Evolutionary conservation across 2,797 vertebrate species (phyloP), one percentile per base, ranked within the genome.

Genomic region (Peromyscus attwateri): DNA sequence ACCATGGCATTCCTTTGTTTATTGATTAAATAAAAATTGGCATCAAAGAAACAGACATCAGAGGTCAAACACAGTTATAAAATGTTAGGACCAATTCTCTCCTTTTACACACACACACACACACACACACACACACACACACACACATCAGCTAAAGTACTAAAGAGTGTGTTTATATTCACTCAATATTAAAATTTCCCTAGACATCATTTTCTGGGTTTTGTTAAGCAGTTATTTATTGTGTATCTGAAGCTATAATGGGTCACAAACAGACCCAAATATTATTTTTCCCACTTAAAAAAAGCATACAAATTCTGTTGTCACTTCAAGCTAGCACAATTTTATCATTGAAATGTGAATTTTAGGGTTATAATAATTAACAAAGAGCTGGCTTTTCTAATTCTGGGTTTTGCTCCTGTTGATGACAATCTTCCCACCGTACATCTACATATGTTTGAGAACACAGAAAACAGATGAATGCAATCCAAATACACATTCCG

Each of bases 381-480:
- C 29, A 8, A 91, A 76, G 76, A 89, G 43, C 29, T 85, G 92
- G 60, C 64, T 10, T 93, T 88, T 76, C 34, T 71, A 66, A 57
- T 70, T 91, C 66, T 94, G 37, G 7, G 16, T 52, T 93, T 97
- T 89, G 62, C 31, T 80, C 40, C n/a, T 43, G 40, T 90, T 57
- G 89, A 34, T 70, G 68, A 91, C 29, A 95, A 49, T 57, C 19
- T 31, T 85, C 62, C 27, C 31, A 95, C 34, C 83, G 64, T 64
- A 75, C 27, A 89, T 92, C 34, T 77, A 85, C 68, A 46, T 89
- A 31, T 37, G 64, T 66, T 37, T 94, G 68, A 95, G 79, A 95
- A 73, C 81, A 94, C 2, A 92, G 66, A 80, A 90, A 91, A 92
- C 55, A 85, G 52, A 95, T 46, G 29, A 91, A 19, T 37, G 87